Percentiles rank a stretch among this genome's conserved stretches.
These are phyloP conservation scores for Dexiosoma caninum DNA, from an alignment of 2,888 invertebrate genomes.

Conservation along the genomic window DNA sequence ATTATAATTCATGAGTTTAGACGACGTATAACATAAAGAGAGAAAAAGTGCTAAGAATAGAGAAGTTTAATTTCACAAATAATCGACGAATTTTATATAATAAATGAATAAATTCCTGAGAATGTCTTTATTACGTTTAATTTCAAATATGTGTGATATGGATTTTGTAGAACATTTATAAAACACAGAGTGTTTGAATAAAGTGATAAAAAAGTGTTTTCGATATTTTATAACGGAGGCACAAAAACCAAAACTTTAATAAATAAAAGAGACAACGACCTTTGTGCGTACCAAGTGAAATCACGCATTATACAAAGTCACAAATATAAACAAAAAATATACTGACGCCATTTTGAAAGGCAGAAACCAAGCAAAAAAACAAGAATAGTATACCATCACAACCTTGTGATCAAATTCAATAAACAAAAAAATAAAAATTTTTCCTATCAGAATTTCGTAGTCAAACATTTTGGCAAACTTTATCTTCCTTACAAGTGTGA, in stretches of 20 bases:
- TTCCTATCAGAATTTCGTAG: slow-evolving; percentile 40
- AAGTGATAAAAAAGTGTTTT: slow-evolving; percentile 51
- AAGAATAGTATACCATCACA: slow-evolving; percentile 55
- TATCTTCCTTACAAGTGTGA: slow-evolving; percentile 65
- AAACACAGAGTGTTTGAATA: slow-evolving; percentile 60
- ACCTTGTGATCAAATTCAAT: slow-evolving; percentile 30
- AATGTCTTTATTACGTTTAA: slow-evolving; percentile 65
- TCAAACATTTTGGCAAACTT: slow-evolving; percentile 34
- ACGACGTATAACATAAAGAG: too few relatives aligned
- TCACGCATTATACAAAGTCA: slow-evolving; percentile 21
- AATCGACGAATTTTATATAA: slow-evolving; percentile 35
- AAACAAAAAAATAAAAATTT: slow-evolving; percentile 40
- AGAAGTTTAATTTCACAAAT: background rate
- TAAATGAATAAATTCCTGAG: slow-evolving; percentile 49
- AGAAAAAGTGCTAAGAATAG: background rate
- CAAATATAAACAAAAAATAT: background rate
- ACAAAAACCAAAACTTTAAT: slow-evolving; percentile 37
- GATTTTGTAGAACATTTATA: slow-evolving; percentile 74
- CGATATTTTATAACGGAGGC: slow-evolving; percentile 41
- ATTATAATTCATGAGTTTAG: background rate
- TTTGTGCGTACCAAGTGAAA: slow-evolving; percentile 39
- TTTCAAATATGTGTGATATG: slow-evolving; percentile 72
- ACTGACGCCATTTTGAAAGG: slow-evolving; percentile 53
- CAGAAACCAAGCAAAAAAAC: slow-evolving; percentile 37
- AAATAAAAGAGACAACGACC: slow-evolving; percentile 25